phyloP scores from a whole-genome alignment of 2,888 invertebrate genomes.

The Odontomyia ornata region DNA sequence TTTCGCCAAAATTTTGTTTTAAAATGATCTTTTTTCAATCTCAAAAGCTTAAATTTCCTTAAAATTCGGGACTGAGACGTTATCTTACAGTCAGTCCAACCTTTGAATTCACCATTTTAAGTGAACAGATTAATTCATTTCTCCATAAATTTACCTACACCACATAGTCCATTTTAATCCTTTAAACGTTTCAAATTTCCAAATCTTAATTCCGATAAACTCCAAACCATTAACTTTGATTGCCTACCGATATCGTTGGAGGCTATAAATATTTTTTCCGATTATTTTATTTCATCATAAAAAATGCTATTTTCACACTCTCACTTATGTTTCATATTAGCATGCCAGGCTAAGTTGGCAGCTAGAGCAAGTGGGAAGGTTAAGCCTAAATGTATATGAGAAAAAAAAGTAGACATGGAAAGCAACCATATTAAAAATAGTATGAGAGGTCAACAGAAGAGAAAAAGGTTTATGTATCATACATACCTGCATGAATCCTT shows the following conservation, averaged over 20 bases:
- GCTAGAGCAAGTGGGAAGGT: no score
- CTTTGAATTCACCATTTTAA: no score
- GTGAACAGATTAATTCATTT: no score
- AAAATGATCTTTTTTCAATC: no score
- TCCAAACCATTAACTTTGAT: background rate
- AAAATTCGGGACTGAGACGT: no score
- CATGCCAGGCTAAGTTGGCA: background rate
- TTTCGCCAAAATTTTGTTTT: no score
- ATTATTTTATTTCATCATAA: background rate
- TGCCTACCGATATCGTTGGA: background rate
- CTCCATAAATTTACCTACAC: no score
- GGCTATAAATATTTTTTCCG: slow-evolving; percentile 3
- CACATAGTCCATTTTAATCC: background rate
- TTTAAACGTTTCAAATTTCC: background rate
- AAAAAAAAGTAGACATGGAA: background rate
- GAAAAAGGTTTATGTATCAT: slow-evolving; percentile 5
- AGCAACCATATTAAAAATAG: slow-evolving; percentile 26
- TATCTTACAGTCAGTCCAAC: no score
- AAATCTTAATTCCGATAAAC: background rate
- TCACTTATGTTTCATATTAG: background rate
- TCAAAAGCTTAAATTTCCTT: no score
- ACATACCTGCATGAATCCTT: slow-evolving; percentile 85
- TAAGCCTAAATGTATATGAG: background rate
- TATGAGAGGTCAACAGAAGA: background rate
- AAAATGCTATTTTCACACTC: background rate